Evolutionary conservation across 1,140 invertebrate species (phyloP).

Genomic region (Heterodera schachtii): DNA sequence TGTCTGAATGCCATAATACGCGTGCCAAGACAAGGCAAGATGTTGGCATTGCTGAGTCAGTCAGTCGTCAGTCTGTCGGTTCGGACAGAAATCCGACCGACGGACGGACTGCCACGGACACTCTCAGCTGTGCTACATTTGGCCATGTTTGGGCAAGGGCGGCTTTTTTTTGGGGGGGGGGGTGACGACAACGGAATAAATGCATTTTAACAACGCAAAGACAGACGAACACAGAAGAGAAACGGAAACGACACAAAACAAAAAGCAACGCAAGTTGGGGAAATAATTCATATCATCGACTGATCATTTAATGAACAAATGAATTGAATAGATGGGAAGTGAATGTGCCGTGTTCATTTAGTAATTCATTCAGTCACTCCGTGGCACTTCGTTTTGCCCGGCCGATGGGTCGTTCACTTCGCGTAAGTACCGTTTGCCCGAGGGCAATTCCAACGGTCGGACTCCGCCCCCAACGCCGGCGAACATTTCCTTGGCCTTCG

Average conservation of each 20-base stretch:
- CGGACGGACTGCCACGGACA: conserved; percentile 11
- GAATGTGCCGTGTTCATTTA: not conserved
- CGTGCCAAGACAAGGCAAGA: conserved; percentile 44
- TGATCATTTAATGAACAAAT: no score
- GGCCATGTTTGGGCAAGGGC: conserved; percentile 38
- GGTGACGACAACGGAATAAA: no score
- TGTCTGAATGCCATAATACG: not conserved
- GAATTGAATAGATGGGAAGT: not conserved
- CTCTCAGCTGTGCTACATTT: conserved; percentile 47
- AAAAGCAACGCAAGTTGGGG: no score
- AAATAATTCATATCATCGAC: no score
- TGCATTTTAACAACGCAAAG: no score
- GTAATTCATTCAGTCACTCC: not conserved
- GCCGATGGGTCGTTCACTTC: conserved; percentile 8
- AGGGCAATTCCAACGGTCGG: conserved; percentile 44
- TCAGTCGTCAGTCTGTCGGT: not conserved
- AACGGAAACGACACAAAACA: no score
- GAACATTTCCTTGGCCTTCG: conserved; percentile 45
- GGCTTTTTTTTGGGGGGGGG: no score
- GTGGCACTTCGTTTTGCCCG: not conserved
- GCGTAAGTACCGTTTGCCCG: conserved; percentile 54
- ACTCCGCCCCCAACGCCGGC: conserved; percentile 23
- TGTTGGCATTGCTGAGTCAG: conserved; percentile 50
- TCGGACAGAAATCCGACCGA: not conserved
- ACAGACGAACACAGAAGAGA: no score